These are phyloP conservation scores for Charadrius vociferus DNA, from an alignment of 2,113 vertebrate genomes.

Conservation along the genomic window DNA sequence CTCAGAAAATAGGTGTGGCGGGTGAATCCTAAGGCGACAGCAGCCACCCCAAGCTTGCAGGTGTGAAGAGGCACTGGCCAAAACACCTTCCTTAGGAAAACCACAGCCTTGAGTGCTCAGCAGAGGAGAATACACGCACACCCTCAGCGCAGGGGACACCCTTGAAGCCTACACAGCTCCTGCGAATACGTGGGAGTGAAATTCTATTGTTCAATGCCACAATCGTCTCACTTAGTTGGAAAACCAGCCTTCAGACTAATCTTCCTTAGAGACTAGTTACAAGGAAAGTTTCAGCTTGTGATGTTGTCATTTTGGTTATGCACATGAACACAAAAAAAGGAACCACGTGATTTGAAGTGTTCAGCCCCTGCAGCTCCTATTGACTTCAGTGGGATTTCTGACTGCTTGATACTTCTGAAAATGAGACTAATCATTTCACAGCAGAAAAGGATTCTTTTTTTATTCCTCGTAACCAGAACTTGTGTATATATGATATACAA, in stretches of 20 bases:
- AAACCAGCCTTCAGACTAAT: conserved; percentile 18
- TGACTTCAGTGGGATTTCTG: background rate
- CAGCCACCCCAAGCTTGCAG: background rate
- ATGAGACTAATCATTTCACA: background rate
- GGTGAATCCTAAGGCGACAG: background rate
- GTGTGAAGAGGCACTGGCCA: background rate
- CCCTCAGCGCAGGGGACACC: background rate
- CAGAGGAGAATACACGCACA: background rate
- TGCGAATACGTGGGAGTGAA: background rate
- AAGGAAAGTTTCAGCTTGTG: background rate
- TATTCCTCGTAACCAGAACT: background rate
- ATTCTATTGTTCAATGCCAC: background rate
- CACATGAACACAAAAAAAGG: background rate
- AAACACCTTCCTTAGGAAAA: background rate
- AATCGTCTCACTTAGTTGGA: background rate
- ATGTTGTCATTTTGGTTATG: conserved; percentile 16
- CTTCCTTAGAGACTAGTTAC: background rate
- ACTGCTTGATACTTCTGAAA: background rate
- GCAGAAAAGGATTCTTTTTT: background rate
- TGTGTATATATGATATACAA: background rate
- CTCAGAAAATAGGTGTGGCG: background rate
- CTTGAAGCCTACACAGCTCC: background rate
- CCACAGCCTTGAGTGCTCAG: background rate
- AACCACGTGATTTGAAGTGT: background rate
- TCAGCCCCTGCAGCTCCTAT: background rate